These are phyloP conservation scores for Orthosia gracilis DNA, from an alignment of 2,888 invertebrate genomes.

Conservation along the genomic window DNA sequence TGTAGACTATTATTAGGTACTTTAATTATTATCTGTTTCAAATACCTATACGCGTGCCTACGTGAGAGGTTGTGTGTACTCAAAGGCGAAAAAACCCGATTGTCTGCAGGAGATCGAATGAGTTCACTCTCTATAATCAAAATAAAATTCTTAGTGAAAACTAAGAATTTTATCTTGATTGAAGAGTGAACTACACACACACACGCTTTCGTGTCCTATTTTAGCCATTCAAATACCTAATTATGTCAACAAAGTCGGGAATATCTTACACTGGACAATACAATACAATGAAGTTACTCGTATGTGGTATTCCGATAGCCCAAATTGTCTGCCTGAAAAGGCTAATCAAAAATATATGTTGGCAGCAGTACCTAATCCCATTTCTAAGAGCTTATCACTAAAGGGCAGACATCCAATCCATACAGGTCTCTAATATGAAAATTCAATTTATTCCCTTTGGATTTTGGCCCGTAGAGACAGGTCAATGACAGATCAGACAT, in stretches of 20 bases:
- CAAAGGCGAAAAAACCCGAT: neutral
- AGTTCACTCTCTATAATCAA: too few relatives aligned
- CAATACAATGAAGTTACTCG: neutral
- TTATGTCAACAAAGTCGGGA: neutral
- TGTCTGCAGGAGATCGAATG: neutral
- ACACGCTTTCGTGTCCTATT: too few relatives aligned
- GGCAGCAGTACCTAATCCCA: neutral
- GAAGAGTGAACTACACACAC: too few relatives aligned
- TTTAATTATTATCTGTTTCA: constrained; percentile 4
- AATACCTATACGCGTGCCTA: constrained; percentile 7
- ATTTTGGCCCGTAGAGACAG: neutral
- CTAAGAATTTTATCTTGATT: too few relatives aligned
- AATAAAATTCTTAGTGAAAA: neutral
- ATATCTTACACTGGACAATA: neutral
- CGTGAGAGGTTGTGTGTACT: constrained; percentile 18
- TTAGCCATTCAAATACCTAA: neutral
- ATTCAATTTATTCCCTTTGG: constrained; percentile 36
- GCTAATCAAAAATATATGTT: neutral
- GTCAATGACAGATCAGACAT: constrained; percentile 8
- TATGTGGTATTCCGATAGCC: too few relatives aligned
- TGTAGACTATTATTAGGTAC: constrained; percentile 1
- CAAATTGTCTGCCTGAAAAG: neutral
- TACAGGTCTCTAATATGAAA: constrained; percentile 15
- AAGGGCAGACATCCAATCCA: constrained; percentile 1
- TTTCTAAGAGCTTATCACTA: constrained; percentile 16